phyloP scores from a whole-genome alignment of 2,888 invertebrate genomes.

The Agrochola macilenta region DNA sequence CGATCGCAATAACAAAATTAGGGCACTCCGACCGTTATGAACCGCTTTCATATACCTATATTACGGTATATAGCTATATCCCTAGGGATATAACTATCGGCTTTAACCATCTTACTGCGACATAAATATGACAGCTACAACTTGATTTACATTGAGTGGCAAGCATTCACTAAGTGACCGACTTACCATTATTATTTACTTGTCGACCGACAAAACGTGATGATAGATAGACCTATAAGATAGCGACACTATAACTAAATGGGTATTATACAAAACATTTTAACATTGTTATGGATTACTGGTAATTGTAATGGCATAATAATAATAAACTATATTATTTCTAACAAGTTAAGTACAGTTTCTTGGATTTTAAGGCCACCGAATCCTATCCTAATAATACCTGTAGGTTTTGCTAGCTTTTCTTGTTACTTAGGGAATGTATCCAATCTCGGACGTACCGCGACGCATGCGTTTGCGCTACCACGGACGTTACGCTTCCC shows the following conservation, averaged over 20 bases:
- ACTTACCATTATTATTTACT: constrained; percentile 44
- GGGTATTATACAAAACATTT: constrained; percentile 23
- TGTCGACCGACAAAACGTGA: constrained; percentile 53
- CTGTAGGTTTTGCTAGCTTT: too few relatives aligned
- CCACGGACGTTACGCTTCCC: too few relatives aligned
- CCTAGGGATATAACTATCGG: too few relatives aligned
- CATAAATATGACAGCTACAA: constrained; percentile 1
- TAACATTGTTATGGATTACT: constrained; percentile 24
- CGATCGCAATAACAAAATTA: too few relatives aligned
- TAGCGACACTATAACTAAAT: constrained; percentile 44
- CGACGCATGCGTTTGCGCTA: too few relatives aligned
- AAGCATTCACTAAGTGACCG: constrained; percentile 49
- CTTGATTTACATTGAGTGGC: constrained; percentile 29
- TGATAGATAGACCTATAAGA: constrained; percentile 54
- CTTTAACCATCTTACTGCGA: too few relatives aligned
- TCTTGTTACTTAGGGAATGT: too few relatives aligned
- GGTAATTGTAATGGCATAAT: constrained; percentile 10
- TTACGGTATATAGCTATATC: too few relatives aligned
- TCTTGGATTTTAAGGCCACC: not conserved
- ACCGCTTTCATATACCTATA: too few relatives aligned
- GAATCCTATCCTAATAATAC: not conserved
- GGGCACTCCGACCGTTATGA: too few relatives aligned
- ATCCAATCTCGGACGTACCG: too few relatives aligned
- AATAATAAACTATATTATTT: not conserved
- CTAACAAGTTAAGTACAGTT: not conserved